These are phyloP conservation scores for Psittacula echo DNA, from an alignment of 2,797 vertebrate species.

Conservation along the genomic window DNA sequence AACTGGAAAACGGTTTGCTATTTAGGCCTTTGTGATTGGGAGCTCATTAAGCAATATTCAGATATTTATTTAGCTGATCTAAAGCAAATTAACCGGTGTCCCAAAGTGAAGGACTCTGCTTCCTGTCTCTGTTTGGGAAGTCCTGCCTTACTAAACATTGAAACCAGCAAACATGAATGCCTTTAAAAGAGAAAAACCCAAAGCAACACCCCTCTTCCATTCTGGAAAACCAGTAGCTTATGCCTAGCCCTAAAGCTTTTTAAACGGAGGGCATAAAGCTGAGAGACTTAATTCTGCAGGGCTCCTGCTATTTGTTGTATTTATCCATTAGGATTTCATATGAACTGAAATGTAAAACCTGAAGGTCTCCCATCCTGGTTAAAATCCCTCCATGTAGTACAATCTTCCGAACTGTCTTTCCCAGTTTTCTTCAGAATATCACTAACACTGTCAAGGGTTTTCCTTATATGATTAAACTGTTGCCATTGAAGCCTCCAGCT, in stretches of 20 bases:
- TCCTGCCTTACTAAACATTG: neutral
- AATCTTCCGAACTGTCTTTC: neutral
- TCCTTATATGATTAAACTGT: neutral
- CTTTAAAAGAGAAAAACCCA: neutral
- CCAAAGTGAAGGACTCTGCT: neutral
- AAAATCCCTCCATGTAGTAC: neutral
- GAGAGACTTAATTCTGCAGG: neutral
- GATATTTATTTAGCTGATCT: neutral
- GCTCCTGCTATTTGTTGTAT: neutral
- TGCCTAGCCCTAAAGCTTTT: conserved; percentile 1
- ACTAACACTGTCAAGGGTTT: neutral
- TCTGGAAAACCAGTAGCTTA: neutral
- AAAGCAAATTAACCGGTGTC: neutral
- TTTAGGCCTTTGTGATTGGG: neutral
- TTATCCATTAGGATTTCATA: neutral
- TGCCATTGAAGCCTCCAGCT: conserved; percentile 27
- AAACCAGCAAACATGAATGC: neutral
- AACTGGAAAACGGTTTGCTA: neutral
- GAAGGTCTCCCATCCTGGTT: neutral
- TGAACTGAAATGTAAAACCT: neutral
- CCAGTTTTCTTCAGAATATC: neutral
- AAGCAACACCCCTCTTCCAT: neutral
- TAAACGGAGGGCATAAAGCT: neutral
- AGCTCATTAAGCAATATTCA: neutral
- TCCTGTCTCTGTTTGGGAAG: neutral